Evolutionary conservation across 2,797 vertebrate species (phyloP), one percentile per base, ranked within the genome.

Genomic region (Anabacerthia variegaticeps): DNA sequence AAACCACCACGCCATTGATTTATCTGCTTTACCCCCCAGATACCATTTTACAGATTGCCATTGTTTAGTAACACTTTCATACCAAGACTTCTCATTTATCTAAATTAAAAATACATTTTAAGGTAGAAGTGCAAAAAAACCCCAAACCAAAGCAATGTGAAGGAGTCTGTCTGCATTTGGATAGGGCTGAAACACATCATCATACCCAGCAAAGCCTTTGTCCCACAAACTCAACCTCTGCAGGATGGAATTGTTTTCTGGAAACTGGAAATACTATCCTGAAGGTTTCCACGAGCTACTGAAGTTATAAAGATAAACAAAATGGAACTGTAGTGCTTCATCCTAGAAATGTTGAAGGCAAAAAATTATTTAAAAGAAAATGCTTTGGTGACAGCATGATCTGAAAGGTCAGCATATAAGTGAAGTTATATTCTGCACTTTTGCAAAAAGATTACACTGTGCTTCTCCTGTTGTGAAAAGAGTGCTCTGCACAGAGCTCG

Each of bases 21-120:
- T n/a, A 85, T 37, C 51, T 65, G 30, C 30, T 11, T 67, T 67
- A 68, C 30, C 21, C 52, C 69, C 36, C 21, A 65, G 69, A 34
- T 12, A 24, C 3, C 12, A 36, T 66, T 67, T 86, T 78, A 62
- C 34, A 93, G 63, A 62, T 20, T 39, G 34, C 19, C 27, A 19
- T 66, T 39, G 37, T 90, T 91, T 26, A 63, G 67, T 36, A 92
- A 83, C 32, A 55, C 28, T 84, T 88, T 65, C 36, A 74, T 36
- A 92, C 10, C 15, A 80, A 80, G 30, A 49, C 16, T 81, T 61
- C 5, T 23, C 88, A 80, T 75, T 86, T 61, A 48, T 32, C 69
- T 61, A 37, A 36, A 76, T 58, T 90, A 80, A 89, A 95, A 97
- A 75, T 36, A 51, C 6, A 71, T 82, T 92, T 97, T 56, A 89